phyloP scores from a whole-genome alignment of 1,140 invertebrate species.

The Melitaea cinxia region DNA sequence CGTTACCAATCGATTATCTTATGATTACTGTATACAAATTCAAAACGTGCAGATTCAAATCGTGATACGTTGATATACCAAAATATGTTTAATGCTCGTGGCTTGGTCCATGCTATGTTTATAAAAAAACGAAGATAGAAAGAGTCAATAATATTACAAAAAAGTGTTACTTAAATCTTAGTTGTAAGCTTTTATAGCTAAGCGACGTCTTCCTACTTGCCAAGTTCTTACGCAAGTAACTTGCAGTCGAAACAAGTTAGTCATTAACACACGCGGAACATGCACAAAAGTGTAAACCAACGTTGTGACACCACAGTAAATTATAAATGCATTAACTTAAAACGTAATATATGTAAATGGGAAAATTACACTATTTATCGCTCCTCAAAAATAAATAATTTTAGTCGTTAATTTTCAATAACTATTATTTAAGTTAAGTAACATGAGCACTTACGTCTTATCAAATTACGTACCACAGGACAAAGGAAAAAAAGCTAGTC shows the following conservation, averaged over 20 bases:
- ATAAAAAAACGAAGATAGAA: neutral
- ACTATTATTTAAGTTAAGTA: no score
- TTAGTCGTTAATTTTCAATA: no score
- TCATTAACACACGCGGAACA: conserved; percentile 20
- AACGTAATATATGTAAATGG: neutral
- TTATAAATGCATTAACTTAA: conserved; percentile 24
- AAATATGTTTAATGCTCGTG: conserved; percentile 26
- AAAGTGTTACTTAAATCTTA: no score
- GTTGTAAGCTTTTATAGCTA: conserved; percentile 3
- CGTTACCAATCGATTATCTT: conserved; percentile 19
- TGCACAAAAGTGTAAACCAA: conserved; percentile 10
- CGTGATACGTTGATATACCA: conserved; percentile 21
- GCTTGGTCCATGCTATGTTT: conserved; percentile 12
- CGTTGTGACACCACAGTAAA: conserved; percentile 22
- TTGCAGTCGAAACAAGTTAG: conserved; percentile 1
- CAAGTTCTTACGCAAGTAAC: conserved; percentile 5
- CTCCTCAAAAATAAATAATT: no score
- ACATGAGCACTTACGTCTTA: no score
- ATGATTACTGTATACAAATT: conserved; percentile 31
- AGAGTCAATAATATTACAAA: neutral
- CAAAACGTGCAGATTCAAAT: conserved; percentile 21
- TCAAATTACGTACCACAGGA: no score
- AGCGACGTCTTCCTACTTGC: conserved; percentile 9
- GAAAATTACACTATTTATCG: no score
- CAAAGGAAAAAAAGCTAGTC: no score